phyloP scores from a whole-genome alignment of 2,113 vertebrate genomes.

The Elanus axillaris region DNA sequence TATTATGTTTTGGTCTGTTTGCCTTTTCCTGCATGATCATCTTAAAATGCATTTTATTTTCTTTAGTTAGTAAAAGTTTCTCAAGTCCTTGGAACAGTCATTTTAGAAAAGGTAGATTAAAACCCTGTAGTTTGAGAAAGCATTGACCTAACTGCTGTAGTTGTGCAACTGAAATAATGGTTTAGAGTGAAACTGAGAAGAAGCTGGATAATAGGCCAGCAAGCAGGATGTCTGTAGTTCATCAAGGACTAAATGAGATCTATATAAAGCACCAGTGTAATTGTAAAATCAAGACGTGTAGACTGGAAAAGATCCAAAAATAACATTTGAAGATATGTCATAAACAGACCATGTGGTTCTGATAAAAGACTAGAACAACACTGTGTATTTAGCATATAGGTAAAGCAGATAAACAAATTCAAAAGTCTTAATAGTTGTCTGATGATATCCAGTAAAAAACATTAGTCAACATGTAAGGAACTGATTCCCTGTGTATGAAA shows the following conservation, averaged over 20 bases:
- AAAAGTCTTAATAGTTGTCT: background rate
- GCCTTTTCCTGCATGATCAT: background rate
- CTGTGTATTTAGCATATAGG: background rate
- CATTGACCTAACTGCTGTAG: background rate
- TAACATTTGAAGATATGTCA: conserved; percentile 16
- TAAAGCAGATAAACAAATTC: background rate
- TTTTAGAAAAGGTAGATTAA: background rate
- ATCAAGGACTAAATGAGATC: conserved; percentile 39
- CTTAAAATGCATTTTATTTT: background rate
- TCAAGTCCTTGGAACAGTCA: background rate
- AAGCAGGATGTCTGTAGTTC: conserved; percentile 53
- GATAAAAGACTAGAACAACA: background rate
- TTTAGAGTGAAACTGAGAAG: conserved; percentile 8
- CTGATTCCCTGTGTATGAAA: background rate
- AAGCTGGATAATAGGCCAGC: background rate
- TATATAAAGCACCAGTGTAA: conserved; percentile 41
- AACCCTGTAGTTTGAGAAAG: background rate
- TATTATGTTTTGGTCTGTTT: background rate
- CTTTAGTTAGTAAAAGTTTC: background rate
- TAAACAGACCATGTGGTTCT: background rate
- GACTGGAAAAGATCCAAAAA: conserved; percentile 17
- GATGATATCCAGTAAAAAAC: background rate
- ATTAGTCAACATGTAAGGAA: background rate
- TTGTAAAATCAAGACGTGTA: background rate
- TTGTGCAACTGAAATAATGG: background rate